These are phyloP conservation scores for Scarus forsteni DNA, from an alignment of 2,797 vertebrate species.

Conservation along the genomic window DNA sequence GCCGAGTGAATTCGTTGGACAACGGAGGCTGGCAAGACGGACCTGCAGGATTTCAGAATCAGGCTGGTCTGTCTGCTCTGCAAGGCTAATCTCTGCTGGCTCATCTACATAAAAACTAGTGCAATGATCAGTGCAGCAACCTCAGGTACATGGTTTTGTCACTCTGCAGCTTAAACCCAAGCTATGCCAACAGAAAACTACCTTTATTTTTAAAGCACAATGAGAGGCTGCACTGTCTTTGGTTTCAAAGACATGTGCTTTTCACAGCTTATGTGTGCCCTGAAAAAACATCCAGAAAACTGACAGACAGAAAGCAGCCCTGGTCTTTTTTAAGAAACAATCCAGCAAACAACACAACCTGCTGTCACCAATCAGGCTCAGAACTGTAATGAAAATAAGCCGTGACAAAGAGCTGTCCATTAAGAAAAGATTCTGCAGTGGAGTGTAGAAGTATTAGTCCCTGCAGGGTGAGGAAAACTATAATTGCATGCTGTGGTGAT, in stretches of 20 bases:
- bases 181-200: conserved; percentile 15
- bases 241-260: conserved; percentile 37
- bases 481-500: conserved; percentile 11
- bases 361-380: conserved; percentile 25
- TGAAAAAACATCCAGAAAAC: conserved; percentile 18
- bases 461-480: conserved; percentile 1
- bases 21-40: no score
- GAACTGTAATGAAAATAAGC: conserved; percentile 25
- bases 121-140: neutral
- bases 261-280: neutral
- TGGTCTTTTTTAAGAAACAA: conserved; percentile 44
- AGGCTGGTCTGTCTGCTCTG: no score
- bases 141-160: conserved; percentile 2
- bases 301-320: conserved; percentile 16
- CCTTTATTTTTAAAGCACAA: conserved; percentile 1
- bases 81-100: no score
- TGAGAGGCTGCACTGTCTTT: conserved; percentile 11
- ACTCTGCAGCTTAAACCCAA: conserved; percentile 6
- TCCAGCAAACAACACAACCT: conserved; percentile 38
- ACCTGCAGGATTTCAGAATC: no score
- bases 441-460: neutral
- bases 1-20: no score
- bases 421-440: conserved; percentile 1
- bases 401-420: neutral
- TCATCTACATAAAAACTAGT: conserved; percentile 9